These are phyloP conservation scores for Blastomussa wellsi DNA, from an alignment of 92 coral and sea anemone species.

Conservation along the genomic window DNA sequence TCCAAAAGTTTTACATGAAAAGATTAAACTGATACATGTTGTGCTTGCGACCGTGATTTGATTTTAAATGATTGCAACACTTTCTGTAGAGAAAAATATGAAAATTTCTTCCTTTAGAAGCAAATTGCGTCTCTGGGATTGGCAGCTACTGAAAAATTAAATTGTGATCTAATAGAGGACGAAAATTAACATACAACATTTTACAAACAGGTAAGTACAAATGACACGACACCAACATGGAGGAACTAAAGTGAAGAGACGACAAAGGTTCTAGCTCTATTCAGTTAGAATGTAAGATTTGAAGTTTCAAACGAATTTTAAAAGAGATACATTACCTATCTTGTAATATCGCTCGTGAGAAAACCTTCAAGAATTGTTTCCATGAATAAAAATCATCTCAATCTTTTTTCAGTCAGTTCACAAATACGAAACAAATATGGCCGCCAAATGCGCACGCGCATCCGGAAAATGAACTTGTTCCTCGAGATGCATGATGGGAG, in stretches of 20 bases:
- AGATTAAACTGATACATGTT: constrained; percentile 12
- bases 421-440: constrained; percentile 50
- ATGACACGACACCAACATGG: constrained; percentile 68
- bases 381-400: constrained; percentile 6
- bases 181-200: constrained; percentile 32
- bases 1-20: background rate
- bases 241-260: constrained; percentile 27
- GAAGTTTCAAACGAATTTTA: background rate
- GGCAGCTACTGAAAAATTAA: constrained; percentile 26
- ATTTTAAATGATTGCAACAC: background rate
- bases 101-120: background rate
- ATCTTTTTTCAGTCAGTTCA: constrained; percentile 1
- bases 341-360: constrained; percentile 13
- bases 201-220: constrained; percentile 36
- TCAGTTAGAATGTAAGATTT: background rate
- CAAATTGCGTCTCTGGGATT: constrained; percentile 19
- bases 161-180: constrained; percentile 23
- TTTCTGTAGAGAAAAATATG: background rate
- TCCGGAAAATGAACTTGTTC: background rate
- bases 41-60: background rate
- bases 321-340: constrained; percentile 35
- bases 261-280: background rate
- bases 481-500: constrained; percentile 28
- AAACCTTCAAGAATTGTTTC: background rate
- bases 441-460: constrained; percentile 65